Base-by-base conservation (phyloP, 2,797 vertebrate genomes). In the Lophius americanus region DNA sequence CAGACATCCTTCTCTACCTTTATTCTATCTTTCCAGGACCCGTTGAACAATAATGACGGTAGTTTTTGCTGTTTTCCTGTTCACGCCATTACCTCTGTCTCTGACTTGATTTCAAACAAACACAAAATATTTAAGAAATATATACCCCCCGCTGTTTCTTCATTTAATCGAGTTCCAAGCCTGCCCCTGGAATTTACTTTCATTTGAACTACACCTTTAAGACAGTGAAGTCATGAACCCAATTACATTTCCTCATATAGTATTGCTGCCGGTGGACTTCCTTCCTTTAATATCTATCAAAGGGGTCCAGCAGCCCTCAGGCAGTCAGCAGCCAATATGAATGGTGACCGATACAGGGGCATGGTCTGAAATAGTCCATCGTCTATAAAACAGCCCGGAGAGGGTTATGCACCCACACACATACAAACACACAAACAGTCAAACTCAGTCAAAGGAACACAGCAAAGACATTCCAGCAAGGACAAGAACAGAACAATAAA, bases 251-350 rank as follows among this genome's bases (percentile, higher is more conserved):
- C 79, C 78, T 86, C 87, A 88, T 76, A 88, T 76, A 76, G 82
- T 54, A 56, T 61, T 53, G 81, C 86, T 84, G 65, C 77, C 68
- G 80, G 81, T 73, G 1, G 68, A 86, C 79, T 78, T 78, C 76
- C 80, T 83, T 82, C 70, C 86, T 86, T 89, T 88, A 88, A 90
- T 89, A 90, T 91, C 85, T 82, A 83, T 90, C 85, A 89, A 82
- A 86, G 78, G 79, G 70, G 61, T 64, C 50, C 46, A 49, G 75
- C 72, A 68, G 79, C 73, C 88, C 79, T 46, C 60, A 64, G 87
- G 85, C 81, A 78, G 71, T 75, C 68, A 65, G 70, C 66, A 83
- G 75, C 85, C 85, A 88, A 84, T 89, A 88, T 88, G 83, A 88
- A 86, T 87, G 90, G 86, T 88, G 86, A 90, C 86, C 73, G 70